These are phyloP conservation scores for Porphyrio hochstetteri DNA, from an alignment of 2,113 vertebrate genomes.

Conservation along the genomic window DNA sequence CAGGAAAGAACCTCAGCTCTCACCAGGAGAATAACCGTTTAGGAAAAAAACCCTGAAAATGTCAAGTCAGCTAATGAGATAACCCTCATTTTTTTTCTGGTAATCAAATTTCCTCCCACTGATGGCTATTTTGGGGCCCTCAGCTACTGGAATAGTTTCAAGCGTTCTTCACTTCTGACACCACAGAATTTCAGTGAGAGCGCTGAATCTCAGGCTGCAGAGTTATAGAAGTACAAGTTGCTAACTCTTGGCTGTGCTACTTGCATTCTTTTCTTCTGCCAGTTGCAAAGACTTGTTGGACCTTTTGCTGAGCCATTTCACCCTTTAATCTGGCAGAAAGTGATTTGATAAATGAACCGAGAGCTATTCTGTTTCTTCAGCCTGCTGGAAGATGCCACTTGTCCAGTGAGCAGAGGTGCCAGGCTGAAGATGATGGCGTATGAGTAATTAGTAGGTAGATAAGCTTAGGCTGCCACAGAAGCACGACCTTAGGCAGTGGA, in stretches of 20 bases:
- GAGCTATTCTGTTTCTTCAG: not conserved
- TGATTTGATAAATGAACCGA: not conserved
- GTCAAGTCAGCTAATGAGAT: not conserved
- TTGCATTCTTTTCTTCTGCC: not conserved
- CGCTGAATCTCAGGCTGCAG: not conserved
- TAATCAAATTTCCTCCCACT: not conserved
- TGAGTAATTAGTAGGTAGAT: not conserved
- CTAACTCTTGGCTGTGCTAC: not conserved
- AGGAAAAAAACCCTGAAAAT: not conserved
- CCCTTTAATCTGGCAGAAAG: not conserved
- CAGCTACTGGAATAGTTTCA: not conserved
- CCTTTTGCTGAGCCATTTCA: not conserved
- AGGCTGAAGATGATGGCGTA: not conserved
- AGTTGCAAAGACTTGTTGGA: not conserved
- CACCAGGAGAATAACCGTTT: not conserved
- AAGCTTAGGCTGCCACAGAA: not conserved
- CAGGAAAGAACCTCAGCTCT: not conserved
- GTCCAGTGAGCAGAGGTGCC: not conserved
- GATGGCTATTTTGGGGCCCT: not conserved
- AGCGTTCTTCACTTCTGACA: not conserved
- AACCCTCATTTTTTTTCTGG: not conserved
- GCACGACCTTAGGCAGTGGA: not conserved
- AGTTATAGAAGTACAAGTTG: not conserved
- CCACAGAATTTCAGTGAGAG: not conserved
- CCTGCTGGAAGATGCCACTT: not conserved